phyloP scores from a whole-genome alignment of 2,113 vertebrate species.

The Mesitornis unicolor region DNA sequence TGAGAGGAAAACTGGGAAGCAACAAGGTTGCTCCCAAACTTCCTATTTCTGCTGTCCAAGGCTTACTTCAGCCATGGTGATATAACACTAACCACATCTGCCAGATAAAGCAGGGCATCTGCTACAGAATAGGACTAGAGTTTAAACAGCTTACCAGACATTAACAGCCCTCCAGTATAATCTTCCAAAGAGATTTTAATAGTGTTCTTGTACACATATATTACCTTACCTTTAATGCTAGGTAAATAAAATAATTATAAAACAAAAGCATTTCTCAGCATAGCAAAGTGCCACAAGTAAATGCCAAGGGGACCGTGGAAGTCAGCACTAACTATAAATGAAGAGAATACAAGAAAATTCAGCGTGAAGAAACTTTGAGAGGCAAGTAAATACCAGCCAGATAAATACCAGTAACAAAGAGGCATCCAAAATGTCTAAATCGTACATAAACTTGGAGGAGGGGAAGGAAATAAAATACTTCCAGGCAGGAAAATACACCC shows the following conservation, averaged over 20 bases:
- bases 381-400: not conserved
- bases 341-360: not conserved
- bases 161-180: accelerated
- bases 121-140: accelerated
- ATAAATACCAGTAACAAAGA: not conserved
- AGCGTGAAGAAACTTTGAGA: not conserved
- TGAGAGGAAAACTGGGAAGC: not conserved
- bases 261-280: not conserved
- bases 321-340: not conserved
- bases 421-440: not conserved
- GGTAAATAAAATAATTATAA: not conserved
- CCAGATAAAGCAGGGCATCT: not conserved
- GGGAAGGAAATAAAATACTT: not conserved
- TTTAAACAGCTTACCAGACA: not conserved
- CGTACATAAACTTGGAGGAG: not conserved
- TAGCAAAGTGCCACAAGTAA: not conserved
- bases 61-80: not conserved
- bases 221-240: not conserved
- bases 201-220: not conserved
- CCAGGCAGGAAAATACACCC: not conserved
- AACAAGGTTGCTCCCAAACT: not conserved
- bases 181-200: not conserved
- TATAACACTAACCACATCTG: not conserved
- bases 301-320: not conserved
- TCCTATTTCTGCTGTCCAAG: not conserved